Base-by-base conservation (phyloP, 2,113 vertebrate genomes). In the Syrmaticus mikado region DNA sequence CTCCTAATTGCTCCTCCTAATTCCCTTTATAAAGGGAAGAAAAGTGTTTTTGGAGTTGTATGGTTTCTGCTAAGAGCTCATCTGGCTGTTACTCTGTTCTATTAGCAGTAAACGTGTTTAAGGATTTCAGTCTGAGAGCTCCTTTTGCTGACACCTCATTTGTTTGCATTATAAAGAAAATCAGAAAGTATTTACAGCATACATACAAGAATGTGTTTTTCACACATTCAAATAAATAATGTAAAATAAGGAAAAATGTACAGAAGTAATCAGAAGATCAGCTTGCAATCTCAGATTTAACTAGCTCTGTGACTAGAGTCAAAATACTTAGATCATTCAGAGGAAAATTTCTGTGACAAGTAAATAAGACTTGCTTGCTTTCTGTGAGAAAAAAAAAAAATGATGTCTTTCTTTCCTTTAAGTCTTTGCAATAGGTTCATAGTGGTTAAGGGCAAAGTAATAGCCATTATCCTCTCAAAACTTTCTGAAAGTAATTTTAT, bases 121-220 rank as follows among this genome's bases (percentile, higher is more conserved):
- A 83, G 50, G 18, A 11, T 14, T 80, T 72, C 48, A 76, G 57
- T 91, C 91, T 72, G 87, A 82, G 71, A 85, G 32, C 19, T 82
- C 27, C 41, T 38, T 83, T 8, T 71, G 78, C 46, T 64, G 24
- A 30, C 13, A 50, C 6, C 17, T 92, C 28, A 61, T 94, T 81
- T 83, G 36, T 43, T 90, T 78, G 45, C 34, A 55, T 72, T 79
- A 82, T 92, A 84, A 91, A 91, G 74, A 89, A 90, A 86, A 80
- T 45, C n/a, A 76, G 58, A 62, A 82, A 70, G 8, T 45, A 53
- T 52, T 67, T 93, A 64, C 16, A 82, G 32, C 10, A 28, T 40
- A 46, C 22, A 48, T 40, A 13, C 21, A 82, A 58, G 21, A 13
- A 38, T 28, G 52, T 43, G 45, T 82, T 74, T 87, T 93, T 87